Base-by-base conservation (phyloP, 1,140 invertebrate species). In the Chionoecetes opilio region DNA sequence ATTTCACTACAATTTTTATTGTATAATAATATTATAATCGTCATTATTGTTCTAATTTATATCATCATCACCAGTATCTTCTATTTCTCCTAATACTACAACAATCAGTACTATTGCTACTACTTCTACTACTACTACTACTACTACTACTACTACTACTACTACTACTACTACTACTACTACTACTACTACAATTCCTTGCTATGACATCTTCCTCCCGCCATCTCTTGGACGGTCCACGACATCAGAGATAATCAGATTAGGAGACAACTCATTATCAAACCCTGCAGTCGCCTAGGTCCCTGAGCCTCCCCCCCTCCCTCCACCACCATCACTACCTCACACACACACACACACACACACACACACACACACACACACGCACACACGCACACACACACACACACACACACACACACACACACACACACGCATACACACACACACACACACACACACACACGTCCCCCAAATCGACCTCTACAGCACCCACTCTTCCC, bases 231-330 rank as follows among this genome's bases (percentile, higher is more conserved):
- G 92, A 93, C 92, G 92, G 82, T 93, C 92, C 82, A 87, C 38
- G 92, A 93, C 53, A 85, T 82, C 35, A 93, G 38, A 17, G 92
- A 93, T 93, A 93, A 93, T 93, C 82, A 93, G 92, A 93, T 93
- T 93, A 93, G 92, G 84, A 93, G 92, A 93, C 92, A 93, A 86
- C 92, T 93, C 92, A 93, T 93, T 93, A 93, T 93, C 92, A 93
- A 38, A 82, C 92, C 84, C 92, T 85, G 41, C 35, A 93, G 82
- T 87, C 92, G 14, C 92, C 84, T 38, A 21, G 41, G 31, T 34
- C 63, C 84, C 31, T 53, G 46, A 53, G 46, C 46, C 46, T 53
- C 35, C 37, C 5, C 29, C 41, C n/a, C 37, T 32, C 37, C 92
- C 37, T 6, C 91, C 34, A 29, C 34, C 34, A 31, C 75, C n/a